phyloP scores from a whole-genome alignment of 2,113 vertebrate genomes.

The Andinoacara biseriatus region DNA sequence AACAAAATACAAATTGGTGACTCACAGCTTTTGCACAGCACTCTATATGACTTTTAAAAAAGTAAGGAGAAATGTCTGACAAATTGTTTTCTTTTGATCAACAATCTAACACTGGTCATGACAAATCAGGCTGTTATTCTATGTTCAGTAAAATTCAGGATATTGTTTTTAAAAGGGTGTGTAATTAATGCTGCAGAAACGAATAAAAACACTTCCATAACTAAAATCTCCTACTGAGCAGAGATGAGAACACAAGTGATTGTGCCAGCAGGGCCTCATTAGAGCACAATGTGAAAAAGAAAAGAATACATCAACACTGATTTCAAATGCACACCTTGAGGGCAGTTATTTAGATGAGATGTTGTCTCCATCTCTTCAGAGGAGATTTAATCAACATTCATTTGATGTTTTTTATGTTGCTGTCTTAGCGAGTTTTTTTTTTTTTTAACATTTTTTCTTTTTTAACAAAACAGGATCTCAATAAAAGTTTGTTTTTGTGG shows the following conservation, averaged over 20 bases:
- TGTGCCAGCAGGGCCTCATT: conserved; percentile 13
- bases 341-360: conserved; percentile 3
- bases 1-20: too few relatives aligned
- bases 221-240: not conserved
- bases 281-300: conserved; percentile 6
- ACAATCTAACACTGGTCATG: not conserved
- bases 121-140: not conserved
- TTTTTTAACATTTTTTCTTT: not conserved
- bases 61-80: not conserved
- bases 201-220: not conserved
- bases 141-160: not conserved
- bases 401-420: conserved; percentile 4
- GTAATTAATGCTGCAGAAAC: not conserved
- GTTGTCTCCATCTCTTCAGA: not conserved
- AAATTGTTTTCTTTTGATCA: conserved; percentile 1
- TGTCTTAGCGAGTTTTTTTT: conserved; percentile 3
- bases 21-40: not conserved
- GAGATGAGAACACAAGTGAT: not conserved
- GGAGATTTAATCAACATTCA: conserved; percentile 19
- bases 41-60: not conserved
- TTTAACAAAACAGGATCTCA: not conserved
- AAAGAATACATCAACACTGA: conserved; percentile 9
- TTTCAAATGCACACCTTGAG: conserved; percentile 11
- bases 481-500: conserved; percentile 8
- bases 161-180: conserved; percentile 2